Conservation (phyloP, 2,113 vertebrate genomes). For the Pseudopodoces humilis region DNA sequence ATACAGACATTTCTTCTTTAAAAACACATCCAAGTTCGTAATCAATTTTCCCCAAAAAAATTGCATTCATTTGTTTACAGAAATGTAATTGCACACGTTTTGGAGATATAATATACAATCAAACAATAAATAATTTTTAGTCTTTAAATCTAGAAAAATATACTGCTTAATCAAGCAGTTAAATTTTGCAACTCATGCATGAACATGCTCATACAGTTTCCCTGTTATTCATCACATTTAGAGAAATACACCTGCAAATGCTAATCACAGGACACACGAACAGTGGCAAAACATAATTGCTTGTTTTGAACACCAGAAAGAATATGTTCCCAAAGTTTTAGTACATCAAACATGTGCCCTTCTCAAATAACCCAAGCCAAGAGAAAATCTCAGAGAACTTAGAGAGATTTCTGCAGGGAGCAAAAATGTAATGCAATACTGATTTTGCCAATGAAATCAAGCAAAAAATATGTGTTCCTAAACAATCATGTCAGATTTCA, state of each 20-base stretch:
- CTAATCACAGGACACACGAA: background rate
- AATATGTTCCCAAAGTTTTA: background rate
- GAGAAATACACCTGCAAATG: background rate
- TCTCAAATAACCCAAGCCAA: background rate
- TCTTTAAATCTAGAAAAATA: background rate
- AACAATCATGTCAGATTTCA: background rate
- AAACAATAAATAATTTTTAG: background rate
- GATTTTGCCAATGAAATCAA: background rate
- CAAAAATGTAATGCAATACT: background rate
- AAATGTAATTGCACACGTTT: background rate
- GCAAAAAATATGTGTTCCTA: background rate
- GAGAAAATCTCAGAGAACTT: background rate
- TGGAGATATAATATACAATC: background rate
- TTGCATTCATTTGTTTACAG: background rate
- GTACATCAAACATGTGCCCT: background rate
- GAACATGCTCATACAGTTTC: background rate
- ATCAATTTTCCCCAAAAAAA: accelerated
- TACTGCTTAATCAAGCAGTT: background rate
- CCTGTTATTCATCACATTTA: background rate
- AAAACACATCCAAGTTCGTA: background rate
- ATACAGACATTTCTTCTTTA: background rate
- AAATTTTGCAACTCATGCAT: background rate
- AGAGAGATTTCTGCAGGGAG: background rate
- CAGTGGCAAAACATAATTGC: background rate
- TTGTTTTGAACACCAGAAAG: background rate